These are phyloP conservation scores for Monochamus alternatus DNA, from an alignment of 2,888 invertebrate species.

Conservation along the genomic window DNA sequence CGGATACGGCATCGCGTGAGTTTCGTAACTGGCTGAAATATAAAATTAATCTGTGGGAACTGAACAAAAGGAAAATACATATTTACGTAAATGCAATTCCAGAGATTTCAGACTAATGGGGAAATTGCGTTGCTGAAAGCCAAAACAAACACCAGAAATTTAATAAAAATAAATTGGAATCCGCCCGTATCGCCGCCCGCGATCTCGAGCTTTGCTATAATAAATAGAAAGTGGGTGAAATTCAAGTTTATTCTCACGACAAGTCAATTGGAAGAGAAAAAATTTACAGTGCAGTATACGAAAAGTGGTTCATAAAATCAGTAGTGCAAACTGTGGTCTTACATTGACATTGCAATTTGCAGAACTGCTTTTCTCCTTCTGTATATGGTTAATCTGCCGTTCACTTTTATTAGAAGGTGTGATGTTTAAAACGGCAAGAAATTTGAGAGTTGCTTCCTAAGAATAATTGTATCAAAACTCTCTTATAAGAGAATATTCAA, in stretches of 20 bases:
- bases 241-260: neutral
- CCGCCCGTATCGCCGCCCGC: conserved; percentile 40
- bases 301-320: too few species aligned
- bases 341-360: too few species aligned
- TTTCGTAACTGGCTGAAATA: neutral
- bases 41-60: conserved; percentile 6
- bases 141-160: conserved; percentile 47
- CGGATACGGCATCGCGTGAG: conserved; percentile 6
- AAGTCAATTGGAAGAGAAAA: too few species aligned
- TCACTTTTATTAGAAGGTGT: too few species aligned
- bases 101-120: conserved; percentile 39
- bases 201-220: conserved; percentile 16
- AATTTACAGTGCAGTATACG: too few species aligned
- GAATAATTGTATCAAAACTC: too few species aligned
- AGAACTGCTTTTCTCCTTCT: too few species aligned
- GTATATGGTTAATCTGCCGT: too few species aligned
- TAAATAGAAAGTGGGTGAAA: neutral
- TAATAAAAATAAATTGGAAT: conserved; percentile 49
- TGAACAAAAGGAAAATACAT: conserved; percentile 18
- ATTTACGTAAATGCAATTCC: conserved; percentile 31
- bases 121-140: conserved; percentile 37
- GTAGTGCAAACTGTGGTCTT: too few species aligned
- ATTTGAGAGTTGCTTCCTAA: too few species aligned
- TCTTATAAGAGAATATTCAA: too few species aligned
- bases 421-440: too few species aligned